These are phyloP conservation scores for Nymphalis polychloros DNA, from an alignment of 2,888 invertebrate genomes.

Conservation along the genomic window DNA sequence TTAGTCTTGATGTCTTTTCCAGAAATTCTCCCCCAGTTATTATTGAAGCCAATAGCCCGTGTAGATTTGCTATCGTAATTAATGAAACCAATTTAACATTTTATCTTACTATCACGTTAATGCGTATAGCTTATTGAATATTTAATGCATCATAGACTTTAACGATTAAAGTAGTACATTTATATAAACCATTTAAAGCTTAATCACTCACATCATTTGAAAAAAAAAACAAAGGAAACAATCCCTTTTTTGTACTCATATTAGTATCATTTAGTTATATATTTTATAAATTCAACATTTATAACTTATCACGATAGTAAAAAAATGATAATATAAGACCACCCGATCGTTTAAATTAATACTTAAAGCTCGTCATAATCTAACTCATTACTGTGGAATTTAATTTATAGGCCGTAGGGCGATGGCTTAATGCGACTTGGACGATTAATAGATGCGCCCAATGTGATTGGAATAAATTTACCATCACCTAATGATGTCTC, in stretches of 20 bases:
- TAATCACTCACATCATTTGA: no score
- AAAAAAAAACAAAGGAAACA: no score
- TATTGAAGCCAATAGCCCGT: slow-evolving; percentile 10
- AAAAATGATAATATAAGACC: slow-evolving; percentile 47
- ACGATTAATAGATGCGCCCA: slow-evolving; percentile 42
- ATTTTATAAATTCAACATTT: not conserved
- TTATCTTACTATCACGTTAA: no score
- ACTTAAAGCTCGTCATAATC: slow-evolving; percentile 65
- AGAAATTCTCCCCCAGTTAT: slow-evolving; percentile 22
- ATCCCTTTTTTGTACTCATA: no score
- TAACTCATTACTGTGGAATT: slow-evolving; percentile 67
- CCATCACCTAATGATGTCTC: slow-evolving; percentile 29
- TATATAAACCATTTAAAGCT: no score
- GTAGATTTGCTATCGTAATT: not conserved
- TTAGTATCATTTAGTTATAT: not conserved
- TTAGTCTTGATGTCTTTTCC: slow-evolving; percentile 40
- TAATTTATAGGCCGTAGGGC: slow-evolving; percentile 63
- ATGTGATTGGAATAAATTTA: slow-evolving; percentile 28
- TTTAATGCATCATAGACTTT: no score
- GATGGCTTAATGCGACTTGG: slow-evolving; percentile 51
- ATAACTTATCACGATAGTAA: slow-evolving; percentile 27
- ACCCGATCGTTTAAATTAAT: slow-evolving; percentile 60
- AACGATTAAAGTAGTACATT: no score
- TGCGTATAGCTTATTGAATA: no score
- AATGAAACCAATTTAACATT: not conserved